Conservation (phyloP, 2,888 invertebrate species). For the Rapana venosa region DNA sequence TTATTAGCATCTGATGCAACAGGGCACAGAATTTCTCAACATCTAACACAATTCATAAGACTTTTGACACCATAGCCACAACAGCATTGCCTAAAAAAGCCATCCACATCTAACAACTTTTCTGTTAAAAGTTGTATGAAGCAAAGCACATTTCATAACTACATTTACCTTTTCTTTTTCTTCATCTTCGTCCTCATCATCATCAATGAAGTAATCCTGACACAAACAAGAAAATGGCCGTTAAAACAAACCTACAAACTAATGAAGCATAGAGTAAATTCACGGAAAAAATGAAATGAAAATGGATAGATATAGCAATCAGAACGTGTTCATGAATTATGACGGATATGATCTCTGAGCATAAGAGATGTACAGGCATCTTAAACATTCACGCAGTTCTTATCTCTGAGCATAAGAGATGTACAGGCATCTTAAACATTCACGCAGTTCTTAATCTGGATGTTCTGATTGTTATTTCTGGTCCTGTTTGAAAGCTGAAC, state of each 20-base stretch:
- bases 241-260: neutral
- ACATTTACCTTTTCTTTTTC: slow-evolving; percentile 87
- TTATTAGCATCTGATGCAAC: neutral
- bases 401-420: neutral
- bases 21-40: too few relatives aligned
- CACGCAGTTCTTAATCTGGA: too few relatives aligned
- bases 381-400: too few relatives aligned
- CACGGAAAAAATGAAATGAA: too few relatives aligned
- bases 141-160: neutral
- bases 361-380: neutral
- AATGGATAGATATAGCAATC: too few relatives aligned
- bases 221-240: neutral
- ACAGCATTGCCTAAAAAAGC: too few relatives aligned
- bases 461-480: too few relatives aligned
- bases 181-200: slow-evolving; percentile 90
- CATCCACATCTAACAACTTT: too few relatives aligned
- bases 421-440: neutral
- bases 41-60: neutral
- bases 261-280: too few relatives aligned
- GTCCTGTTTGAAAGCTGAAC: too few relatives aligned
- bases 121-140: too few relatives aligned
- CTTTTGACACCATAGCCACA: neutral
- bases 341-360: neutral
- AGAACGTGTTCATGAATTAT: neutral
- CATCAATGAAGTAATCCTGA: slow-evolving; percentile 74